Evolutionary conservation across 2,888 invertebrate species (phyloP).

Genomic region (Heterodera filipjevi): DNA sequence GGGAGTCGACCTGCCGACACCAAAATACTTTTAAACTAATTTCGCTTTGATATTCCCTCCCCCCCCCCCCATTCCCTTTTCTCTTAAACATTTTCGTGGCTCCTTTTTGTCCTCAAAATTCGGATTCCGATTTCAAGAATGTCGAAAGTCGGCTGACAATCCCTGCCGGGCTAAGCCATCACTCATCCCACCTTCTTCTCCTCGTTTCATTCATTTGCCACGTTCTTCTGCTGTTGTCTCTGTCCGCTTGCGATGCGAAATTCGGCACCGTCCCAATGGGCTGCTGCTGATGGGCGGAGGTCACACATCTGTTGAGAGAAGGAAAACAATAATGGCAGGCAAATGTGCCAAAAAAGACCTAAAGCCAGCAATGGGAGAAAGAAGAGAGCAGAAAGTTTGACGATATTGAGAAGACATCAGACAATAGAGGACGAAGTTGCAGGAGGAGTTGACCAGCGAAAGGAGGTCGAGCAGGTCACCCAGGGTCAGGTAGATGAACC

Average conservation of each 20-base stretch:
- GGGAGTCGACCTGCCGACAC: background rate
- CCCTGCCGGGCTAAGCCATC: background rate
- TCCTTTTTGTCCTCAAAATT: too few relatives aligned
- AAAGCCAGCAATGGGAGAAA: conserved; percentile 48
- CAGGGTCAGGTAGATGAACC: conserved; percentile 41
- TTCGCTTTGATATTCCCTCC: too few relatives aligned
- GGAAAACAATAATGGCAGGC: background rate
- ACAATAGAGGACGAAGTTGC: conserved; percentile 49
- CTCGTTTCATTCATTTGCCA: background rate
- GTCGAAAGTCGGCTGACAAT: too few relatives aligned
- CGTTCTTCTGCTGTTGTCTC: background rate
- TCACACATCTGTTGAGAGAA: background rate
- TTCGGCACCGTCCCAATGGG: conserved; percentile 5
- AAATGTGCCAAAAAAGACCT: background rate
- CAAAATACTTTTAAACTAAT: too few relatives aligned
- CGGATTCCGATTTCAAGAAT: too few relatives aligned
- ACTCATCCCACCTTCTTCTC: background rate
- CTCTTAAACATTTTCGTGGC: too few relatives aligned
- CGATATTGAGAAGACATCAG: conserved; percentile 49
- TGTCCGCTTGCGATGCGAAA: background rate
- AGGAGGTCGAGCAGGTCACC: conserved; percentile 45
- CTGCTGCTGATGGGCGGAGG: background rate
- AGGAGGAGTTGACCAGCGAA: conserved; percentile 44
- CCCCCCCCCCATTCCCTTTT: too few relatives aligned
- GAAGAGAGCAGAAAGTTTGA: conserved; percentile 58